Evolutionary conservation across 2,888 invertebrate species (phyloP), one percentile per base, ranked within the genome.

Genomic region (Euzophera pinguis): DNA sequence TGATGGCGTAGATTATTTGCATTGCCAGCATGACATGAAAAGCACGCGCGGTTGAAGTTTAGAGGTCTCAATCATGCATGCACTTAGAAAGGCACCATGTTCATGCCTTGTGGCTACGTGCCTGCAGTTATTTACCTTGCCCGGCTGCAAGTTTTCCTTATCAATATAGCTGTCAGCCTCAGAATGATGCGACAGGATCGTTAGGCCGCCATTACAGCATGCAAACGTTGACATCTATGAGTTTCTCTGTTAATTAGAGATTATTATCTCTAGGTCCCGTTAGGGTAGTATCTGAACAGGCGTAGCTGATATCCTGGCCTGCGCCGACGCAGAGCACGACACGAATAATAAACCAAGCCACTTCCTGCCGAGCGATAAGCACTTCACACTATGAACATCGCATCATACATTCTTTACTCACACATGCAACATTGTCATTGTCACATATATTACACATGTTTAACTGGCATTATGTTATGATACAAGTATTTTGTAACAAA

Each of bases 321-420:
- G 71, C 72, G 71, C 67, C 61, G 71, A 37, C 80, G 68, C 73
- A 75, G 81, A 81, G 84, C 88, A 84, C 88, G 89, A 84, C 86
- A 84, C 83, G 89, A 89, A 90, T 90, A 90, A 87, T 86, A 90
- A 90, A 88, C 83, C 83, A 71, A 84, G 80, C 82, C 81, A 88
- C 85, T 90, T 90, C 89, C 89, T 89, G 88, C 72, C 83, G 66
- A 69, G 74, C 84, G 88, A 87, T 88, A 88, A 87, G 83, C 83
- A 78, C 71, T 75, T 76, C 76, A 77, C 72, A 80, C 75, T 74
- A 67, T n/a, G 16, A 50, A 61, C 71, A 69, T 70, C 68, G 73
- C 73, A 77, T 69, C 71, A 75, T 72, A 75, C 70, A 69, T 67
- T 66, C 68, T 67, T 72, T 59, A 67, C 55, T 57, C 66, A 62